phyloP scores from a whole-genome alignment of 2,888 invertebrate genomes.

The Aromia moschata region DNA sequence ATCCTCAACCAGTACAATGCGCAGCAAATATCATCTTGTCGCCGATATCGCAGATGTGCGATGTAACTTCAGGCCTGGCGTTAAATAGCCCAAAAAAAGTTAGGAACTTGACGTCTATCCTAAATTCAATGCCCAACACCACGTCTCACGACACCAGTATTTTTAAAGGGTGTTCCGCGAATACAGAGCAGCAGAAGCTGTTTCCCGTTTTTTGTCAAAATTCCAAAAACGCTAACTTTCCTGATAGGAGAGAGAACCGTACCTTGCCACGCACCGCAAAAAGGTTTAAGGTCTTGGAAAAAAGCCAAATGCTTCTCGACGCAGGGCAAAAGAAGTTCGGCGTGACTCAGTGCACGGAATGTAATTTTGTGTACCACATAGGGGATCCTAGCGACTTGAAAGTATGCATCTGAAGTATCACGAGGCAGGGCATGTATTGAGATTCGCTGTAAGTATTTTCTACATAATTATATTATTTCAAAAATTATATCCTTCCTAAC shows the following conservation, averaged over 20 bases:
- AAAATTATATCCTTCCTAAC: no score
- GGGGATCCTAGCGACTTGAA: slow-evolving; percentile 85
- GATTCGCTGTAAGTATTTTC: slow-evolving; percentile 69
- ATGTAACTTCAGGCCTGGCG: slow-evolving; percentile 64
- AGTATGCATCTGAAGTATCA: slow-evolving; percentile 79
- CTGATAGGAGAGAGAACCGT: slow-evolving; percentile 34
- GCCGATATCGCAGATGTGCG: slow-evolving; percentile 65
- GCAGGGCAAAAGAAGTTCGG: slow-evolving; percentile 86
- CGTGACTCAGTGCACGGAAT: slow-evolving; percentile 76
- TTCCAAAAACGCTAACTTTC: slow-evolving; percentile 34
- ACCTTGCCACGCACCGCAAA: slow-evolving; percentile 23
- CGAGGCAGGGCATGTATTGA: slow-evolving; percentile 71
- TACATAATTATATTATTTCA: no score
- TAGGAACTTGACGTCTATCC: slow-evolving; percentile 51
- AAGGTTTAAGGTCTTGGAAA: slow-evolving; percentile 32
- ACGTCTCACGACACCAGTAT: slow-evolving; percentile 36
- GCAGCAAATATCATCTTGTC: slow-evolving; percentile 57
- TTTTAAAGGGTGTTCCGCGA: slow-evolving; percentile 7
- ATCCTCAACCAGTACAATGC: slow-evolving; percentile 34
- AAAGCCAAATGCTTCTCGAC: slow-evolving; percentile 79
- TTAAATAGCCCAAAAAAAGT: slow-evolving; percentile 64
- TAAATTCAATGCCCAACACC: slow-evolving; percentile 44
- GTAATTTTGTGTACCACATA: slow-evolving; percentile 76
- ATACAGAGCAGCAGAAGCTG: slow-evolving; percentile 50
- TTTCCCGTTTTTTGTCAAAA: slow-evolving; percentile 66